Evolutionary conservation across 2,888 invertebrate species (phyloP), one percentile per base, ranked within the genome.

Genomic region (Trisateles emortualis): DNA sequence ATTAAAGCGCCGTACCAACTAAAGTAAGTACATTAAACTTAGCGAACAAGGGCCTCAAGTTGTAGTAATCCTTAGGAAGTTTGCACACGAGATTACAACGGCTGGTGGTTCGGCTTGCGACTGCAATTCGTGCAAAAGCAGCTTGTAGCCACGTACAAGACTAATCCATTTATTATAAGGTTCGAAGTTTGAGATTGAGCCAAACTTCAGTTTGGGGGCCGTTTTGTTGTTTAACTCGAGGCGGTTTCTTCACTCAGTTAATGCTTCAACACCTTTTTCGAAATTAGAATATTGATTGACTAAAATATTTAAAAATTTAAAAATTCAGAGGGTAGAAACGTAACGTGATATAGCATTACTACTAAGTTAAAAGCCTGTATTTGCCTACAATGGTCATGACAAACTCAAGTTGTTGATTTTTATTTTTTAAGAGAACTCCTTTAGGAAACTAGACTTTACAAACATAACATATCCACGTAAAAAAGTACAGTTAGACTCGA

Each of bases 41-140:
- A 52, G 48, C 29, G 59, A 68, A 59, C 69, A 64, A 57, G 52
- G 32, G 35, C 39, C 38, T 50, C 36, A 49, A 66, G 59, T 55
- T 47, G 42, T 57, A 45, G 59, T 64, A 66, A 68, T 68, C 59
- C 65, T 42, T 52, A 36, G 16, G 44, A 60, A 64, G 69, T 66
- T 68, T 54, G 44, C 69, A 44, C 52, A 40, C 44, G 39, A 56
- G 53, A 68, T 68, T 66, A 66, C 52, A 33, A 42, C 39, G 29
- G 14, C 11, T 29, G 39, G 36, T 22, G 11, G 22, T 41, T 35
- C 24, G 24, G 39, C 16, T 24, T 14, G 14, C 39, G 19, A 32
- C 32, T 39, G 19, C 47, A 33, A 16, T 29, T 24, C 30, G 13
- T 9, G 8, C 30, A 22, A 14, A 32, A 40, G 30, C 32, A 40